A percentile compares a stretch with the other conserved stretches of the same genome.
These are phyloP conservation scores for Paramuricea clavata DNA, from an alignment of 92 coral and sea anemone genomes.

Conservation along the genomic window DNA sequence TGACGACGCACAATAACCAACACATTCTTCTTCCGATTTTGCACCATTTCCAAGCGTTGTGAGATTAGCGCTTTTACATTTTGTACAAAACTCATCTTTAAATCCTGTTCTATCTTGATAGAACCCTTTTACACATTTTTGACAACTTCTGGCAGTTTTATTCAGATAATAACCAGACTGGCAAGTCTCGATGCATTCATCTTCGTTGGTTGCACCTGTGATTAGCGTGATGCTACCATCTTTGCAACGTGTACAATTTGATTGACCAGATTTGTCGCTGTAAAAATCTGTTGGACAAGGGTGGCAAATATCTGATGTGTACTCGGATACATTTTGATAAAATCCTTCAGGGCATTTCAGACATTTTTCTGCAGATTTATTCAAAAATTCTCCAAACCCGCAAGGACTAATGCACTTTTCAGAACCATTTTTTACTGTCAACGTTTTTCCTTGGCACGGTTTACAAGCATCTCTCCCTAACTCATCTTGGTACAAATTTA, in stretches of 20 bases:
- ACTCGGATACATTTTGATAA: constrained; percentile 15
- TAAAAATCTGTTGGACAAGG: constrained; percentile 22
- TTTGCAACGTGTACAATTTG: constrained; percentile 20
- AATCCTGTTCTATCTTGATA: not conserved
- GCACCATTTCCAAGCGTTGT: constrained; percentile 35
- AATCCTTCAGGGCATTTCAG: constrained; percentile 11
- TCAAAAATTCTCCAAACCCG: constrained; percentile 7
- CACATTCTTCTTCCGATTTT: constrained; percentile 6
- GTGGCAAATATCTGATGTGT: not conserved
- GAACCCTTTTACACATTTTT: constrained; percentile 13
- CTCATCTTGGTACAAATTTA: constrained; percentile 22
- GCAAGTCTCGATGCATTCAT: no score
- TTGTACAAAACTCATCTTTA: not conserved
- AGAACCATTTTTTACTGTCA: constrained; percentile 18
- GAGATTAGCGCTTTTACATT: not conserved
- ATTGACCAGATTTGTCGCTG: constrained; percentile 11
- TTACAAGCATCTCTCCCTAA: constrained; percentile 19
- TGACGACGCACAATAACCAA: constrained; percentile 42
- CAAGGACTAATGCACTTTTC: constrained; percentile 16
- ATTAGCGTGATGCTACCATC: not conserved
- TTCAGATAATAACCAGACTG: not conserved
- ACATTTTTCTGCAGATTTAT: constrained; percentile 36
- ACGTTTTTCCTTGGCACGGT: constrained; percentile 28
- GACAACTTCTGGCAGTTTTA: not conserved
- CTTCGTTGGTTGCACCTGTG: constrained; percentile 10